Conservation (phyloP, 2,113 vertebrate genomes). For the Mirza zaza region DNA sequence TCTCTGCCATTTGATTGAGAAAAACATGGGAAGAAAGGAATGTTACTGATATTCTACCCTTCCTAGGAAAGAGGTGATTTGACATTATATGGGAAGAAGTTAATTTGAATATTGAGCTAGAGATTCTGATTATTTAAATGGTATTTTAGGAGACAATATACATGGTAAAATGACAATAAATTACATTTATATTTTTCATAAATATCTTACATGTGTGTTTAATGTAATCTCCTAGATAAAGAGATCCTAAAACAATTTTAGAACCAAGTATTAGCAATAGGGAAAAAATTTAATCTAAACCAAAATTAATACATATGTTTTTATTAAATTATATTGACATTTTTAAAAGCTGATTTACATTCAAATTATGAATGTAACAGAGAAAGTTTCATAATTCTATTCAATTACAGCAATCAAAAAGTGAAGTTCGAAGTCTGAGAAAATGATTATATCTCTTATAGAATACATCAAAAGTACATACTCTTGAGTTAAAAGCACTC, state of each 20-base stretch:
- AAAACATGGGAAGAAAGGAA: not conserved
- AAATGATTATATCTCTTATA: conserved; percentile 53
- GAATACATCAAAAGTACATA: not conserved
- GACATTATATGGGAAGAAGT: not conserved
- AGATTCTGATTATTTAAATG: conserved; percentile 1
- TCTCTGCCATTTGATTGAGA: not conserved
- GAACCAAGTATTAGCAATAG: conserved; percentile 45
- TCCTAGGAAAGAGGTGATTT: not conserved
- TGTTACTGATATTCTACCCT: not conserved
- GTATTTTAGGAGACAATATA: conserved; percentile 21
- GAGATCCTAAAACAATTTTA: conserved; percentile 33
- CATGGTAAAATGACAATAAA: not conserved
- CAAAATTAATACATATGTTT: conserved; percentile 45
- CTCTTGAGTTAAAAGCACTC: conserved; percentile 43
- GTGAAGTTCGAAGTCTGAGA: conserved; percentile 48
- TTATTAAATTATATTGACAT: conserved; percentile 58
- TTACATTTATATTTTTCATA: not conserved
- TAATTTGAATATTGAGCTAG: not conserved
- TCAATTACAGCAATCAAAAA: conserved; percentile 64
- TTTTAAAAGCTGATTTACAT: conserved; percentile 45
- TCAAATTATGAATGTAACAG: conserved; percentile 42
- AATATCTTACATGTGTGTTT: not conserved
- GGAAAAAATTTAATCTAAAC: conserved; percentile 15
- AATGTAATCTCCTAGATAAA: conserved; percentile 9
- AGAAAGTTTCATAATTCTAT: conserved; percentile 33